A percentile compares a stretch with the other conserved stretches of the same genome.
Conservation (phyloP, 1,140 invertebrate genomes). For the Teleopsis dalmanni region DNA sequence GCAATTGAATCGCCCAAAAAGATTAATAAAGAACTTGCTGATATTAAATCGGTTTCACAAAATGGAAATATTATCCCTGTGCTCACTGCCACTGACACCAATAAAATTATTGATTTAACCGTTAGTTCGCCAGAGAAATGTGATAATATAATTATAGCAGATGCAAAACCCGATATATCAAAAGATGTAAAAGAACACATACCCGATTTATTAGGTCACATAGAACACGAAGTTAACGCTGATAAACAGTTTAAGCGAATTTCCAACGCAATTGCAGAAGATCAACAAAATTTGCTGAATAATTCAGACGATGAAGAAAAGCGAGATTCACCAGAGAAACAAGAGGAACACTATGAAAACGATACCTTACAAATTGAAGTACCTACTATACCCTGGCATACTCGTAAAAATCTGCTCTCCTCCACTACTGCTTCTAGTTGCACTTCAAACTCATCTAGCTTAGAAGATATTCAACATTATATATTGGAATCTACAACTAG, state of each 20-base stretch:
- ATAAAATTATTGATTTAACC: slow-evolving; percentile 31
- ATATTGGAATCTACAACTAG: slow-evolving; percentile 43
- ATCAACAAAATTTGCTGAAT: slow-evolving; percentile 5
- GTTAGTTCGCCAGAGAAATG: slow-evolving; percentile 13
- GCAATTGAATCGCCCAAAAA: slow-evolving; percentile 20
- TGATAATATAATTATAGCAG: slow-evolving; percentile 7
- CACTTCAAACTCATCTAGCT: slow-evolving; percentile 32
- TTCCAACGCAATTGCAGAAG: slow-evolving; percentile 7
- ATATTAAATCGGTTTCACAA: neutral
- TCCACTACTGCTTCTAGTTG: slow-evolving; percentile 27
- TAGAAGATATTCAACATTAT: slow-evolving; percentile 42
- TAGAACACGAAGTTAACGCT: slow-evolving; percentile 19
- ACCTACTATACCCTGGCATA: slow-evolving; percentile 57
- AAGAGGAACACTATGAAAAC: slow-evolving; percentile 53
- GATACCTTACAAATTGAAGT: slow-evolving; percentile 46
- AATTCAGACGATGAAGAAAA: slow-evolving; percentile 29
- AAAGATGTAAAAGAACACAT: slow-evolving; percentile 37
- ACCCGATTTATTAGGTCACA: slow-evolving; percentile 37
- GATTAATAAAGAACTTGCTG: slow-evolving; percentile 5
- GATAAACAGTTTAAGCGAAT: slow-evolving; percentile 14
- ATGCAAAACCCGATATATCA: slow-evolving; percentile 31
- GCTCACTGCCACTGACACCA: slow-evolving; percentile 20
- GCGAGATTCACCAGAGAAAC: slow-evolving; percentile 45
- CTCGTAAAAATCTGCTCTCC: slow-evolving; percentile 24
- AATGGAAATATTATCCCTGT: slow-evolving; percentile 4